Percentiles rank a stretch among this genome's conserved stretches.
These are phyloP conservation scores for Aphaenogaster floridana DNA, from an alignment of 1,140 invertebrate genomes.

Conservation along the genomic window DNA sequence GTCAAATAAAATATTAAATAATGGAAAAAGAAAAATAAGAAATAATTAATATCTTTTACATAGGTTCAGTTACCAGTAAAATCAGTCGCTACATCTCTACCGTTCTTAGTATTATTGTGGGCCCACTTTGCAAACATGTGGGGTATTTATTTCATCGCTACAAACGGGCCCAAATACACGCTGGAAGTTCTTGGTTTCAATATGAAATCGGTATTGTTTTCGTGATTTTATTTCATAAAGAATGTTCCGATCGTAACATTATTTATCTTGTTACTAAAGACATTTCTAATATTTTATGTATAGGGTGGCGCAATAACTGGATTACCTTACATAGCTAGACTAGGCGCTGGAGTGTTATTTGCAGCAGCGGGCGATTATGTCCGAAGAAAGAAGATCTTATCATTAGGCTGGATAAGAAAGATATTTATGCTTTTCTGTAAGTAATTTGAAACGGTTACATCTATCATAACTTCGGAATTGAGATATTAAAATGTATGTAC, in stretches of 20 bases:
- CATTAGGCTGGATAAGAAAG: slow-evolving; percentile 90
- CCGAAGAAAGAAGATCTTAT: slow-evolving; percentile 87
- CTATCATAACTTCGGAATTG: not conserved
- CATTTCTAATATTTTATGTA: slow-evolving; percentile 44
- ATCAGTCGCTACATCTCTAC: slow-evolving; percentile 88
- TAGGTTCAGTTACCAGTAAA: slow-evolving; percentile 80
- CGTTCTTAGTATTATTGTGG: slow-evolving; percentile 90
- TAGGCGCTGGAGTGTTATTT: slow-evolving; percentile 90
- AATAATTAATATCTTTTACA: slow-evolving; percentile 25
- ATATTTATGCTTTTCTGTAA: slow-evolving; percentile 91
- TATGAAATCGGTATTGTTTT: slow-evolving; percentile 88
- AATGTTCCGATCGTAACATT: not conserved
- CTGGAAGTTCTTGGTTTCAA: slow-evolving; percentile 94
- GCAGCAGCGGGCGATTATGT: slow-evolving; percentile 90
- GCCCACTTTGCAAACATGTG: slow-evolving; percentile 93
- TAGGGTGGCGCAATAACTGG: slow-evolving; percentile 91
- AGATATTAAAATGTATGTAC: not conserved
- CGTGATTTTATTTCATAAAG: not conserved
- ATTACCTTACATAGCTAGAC: slow-evolving; percentile 90
- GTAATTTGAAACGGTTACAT: slow-evolving; percentile 76
- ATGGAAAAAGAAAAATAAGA: not conserved
- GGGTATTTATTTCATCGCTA: slow-evolving; percentile 94
- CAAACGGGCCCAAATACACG: slow-evolving; percentile 95
- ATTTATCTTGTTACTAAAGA: slow-evolving; percentile 12
- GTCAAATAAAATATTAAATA: slow-evolving; percentile 6